Evolutionary conservation across 1,140 invertebrate species (phyloP).

Genomic region (Lasioglossum albipes): DNA sequence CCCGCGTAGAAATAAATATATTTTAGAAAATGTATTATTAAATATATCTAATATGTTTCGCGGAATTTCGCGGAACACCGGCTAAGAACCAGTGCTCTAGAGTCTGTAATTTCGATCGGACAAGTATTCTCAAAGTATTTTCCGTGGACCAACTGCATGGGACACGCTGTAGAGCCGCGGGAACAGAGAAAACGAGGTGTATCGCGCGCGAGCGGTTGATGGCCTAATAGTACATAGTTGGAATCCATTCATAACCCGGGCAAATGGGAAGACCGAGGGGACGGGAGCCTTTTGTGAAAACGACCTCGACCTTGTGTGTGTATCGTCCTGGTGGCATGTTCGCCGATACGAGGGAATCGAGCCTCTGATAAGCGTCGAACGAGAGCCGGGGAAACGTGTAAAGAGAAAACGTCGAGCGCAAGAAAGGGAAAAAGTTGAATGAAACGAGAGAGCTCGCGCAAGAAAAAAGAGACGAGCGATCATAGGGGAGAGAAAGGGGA

Average conservation of each 20-base stretch:
- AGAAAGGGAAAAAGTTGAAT: background rate
- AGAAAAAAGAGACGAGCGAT: background rate
- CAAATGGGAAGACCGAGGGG: constrained; percentile 28
- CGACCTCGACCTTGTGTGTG: constrained; percentile 2
- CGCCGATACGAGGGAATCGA: background rate
- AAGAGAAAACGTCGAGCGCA: background rate
- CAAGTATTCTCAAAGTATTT: too few species aligned
- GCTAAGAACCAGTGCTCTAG: too few species aligned
- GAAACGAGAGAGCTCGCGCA: background rate
- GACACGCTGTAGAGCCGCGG: too few species aligned
- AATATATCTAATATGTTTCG: too few species aligned
- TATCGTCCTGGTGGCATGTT: background rate
- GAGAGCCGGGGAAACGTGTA: background rate
- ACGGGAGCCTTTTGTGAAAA: constrained; percentile 45
- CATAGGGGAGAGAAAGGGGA: constrained; percentile 15
- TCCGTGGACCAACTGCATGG: too few species aligned
- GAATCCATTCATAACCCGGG: constrained; percentile 68
- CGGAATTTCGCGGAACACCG: too few species aligned
- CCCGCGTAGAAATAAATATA: too few species aligned
- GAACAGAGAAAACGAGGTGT: constrained; percentile 33
- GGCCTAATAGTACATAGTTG: constrained; percentile 67
- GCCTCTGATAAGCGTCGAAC: background rate
- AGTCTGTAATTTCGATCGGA: too few species aligned
- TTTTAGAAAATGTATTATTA: too few species aligned
- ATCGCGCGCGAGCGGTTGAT: constrained; percentile 50